Evolutionary conservation across 2,113 vertebrate species (phyloP), one percentile per base, ranked within the genome.

Genomic region (Eretmodus cyanostictus): DNA sequence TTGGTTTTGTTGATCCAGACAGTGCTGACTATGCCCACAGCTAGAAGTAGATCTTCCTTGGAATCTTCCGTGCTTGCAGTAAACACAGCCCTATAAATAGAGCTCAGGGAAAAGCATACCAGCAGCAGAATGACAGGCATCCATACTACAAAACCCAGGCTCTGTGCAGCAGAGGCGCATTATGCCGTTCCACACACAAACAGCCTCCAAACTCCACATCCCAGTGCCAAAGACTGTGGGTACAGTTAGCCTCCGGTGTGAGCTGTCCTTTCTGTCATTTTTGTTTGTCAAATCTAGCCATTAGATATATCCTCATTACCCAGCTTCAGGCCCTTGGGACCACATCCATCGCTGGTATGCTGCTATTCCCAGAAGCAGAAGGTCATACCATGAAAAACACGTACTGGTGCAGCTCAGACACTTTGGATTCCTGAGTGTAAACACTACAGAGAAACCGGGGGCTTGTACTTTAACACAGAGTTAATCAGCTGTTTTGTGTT

Each of bases 31-130:
- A 12, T 31, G 22, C 51, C 85, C 47, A 7, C n/a, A 24, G 85
- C 80, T 86, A 78, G 53, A 90, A 87, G 31, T 45, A 91, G 87
- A 90, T 89, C 91, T 83, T 82, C 80, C 86, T 78, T 59, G 55
- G 90, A 86, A 87, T 90, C 92, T 83, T 82, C 78, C 61, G 59
- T 73, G 55, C 66, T 5, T 10, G 82, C 89, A 76, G 93, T 95
- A 96, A 96, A 96, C 92, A 91, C 76, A 2, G 24, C 49, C 79
- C 95, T 96, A 96, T 95, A 95, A 95, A 95, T 96, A 96, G 94
- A 93, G 88, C 81, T 36, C 76, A 31, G 85, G 87, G 89, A 91
- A 90, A 80, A 83, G 71, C 82, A 47, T 81, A 84, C 90, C 88
- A 47, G 38, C 88, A 80, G 83, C 87, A 95, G 94, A 94, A 95